phyloP scores from a whole-genome alignment of 2,888 invertebrate species.

The Onchidella celtica region DNA sequence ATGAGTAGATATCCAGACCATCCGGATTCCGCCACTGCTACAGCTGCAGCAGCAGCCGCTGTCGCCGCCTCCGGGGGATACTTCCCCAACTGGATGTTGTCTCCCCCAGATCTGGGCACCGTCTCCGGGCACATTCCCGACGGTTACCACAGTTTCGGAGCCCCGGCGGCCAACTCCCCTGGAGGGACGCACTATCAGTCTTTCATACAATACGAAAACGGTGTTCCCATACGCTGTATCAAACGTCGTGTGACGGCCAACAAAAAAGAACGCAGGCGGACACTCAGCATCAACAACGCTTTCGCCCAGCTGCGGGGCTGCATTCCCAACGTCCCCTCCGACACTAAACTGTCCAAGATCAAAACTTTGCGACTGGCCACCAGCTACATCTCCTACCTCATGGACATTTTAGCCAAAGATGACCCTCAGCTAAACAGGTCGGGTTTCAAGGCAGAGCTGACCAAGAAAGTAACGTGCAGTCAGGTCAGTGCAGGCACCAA shows the following conservation, averaged over 20 bases:
- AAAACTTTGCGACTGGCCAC: constrained; percentile 95
- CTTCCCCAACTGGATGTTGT: constrained; percentile 71
- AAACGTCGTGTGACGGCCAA: constrained; percentile 87
- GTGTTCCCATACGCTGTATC: constrained; percentile 66
- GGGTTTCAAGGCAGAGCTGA: constrained; percentile 92
- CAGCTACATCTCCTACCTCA: constrained; percentile 87
- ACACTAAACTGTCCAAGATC: constrained; percentile 96
- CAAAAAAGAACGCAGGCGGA: constrained; percentile 94
- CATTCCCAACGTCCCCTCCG: constrained; percentile 97
- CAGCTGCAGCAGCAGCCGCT: constrained; percentile 46
- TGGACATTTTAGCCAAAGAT: constrained; percentile 92
- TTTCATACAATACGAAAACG: constrained; percentile 60
- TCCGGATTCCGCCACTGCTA: constrained; percentile 53
- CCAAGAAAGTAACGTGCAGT: constrained; percentile 69
- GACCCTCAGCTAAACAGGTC: constrained; percentile 84
- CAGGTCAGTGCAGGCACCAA: not conserved
- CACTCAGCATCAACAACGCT: constrained; percentile 96
- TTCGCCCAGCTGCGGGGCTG: constrained; percentile 95
- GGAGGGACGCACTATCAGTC: constrained; percentile 54
- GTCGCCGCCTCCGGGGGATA: constrained; percentile 61
- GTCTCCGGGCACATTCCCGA: constrained; percentile 63
- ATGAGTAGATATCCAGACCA: constrained; percentile 66
- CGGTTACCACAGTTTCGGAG: constrained; percentile 57
- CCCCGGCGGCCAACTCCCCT: constrained; percentile 50
- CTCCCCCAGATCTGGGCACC: constrained; percentile 60